These are phyloP conservation scores for Nectonema munidae DNA, from an alignment of 2,888 invertebrate species.

Conservation along the genomic window DNA sequence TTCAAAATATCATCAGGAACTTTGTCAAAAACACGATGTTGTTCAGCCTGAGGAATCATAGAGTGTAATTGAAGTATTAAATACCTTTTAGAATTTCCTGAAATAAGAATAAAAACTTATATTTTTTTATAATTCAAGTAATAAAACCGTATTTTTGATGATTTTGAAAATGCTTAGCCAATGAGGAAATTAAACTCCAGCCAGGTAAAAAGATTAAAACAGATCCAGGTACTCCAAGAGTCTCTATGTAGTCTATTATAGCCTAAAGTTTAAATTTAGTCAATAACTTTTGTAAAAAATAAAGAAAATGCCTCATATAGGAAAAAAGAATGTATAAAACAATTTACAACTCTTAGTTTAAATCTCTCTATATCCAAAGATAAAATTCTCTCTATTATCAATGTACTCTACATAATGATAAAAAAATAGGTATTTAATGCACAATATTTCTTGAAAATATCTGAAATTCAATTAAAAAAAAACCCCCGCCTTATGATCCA, in stretches of 20 bases:
- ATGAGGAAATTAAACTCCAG: slow-evolving; percentile 73
- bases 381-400: too few species aligned
- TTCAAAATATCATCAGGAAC: slow-evolving; percentile 52
- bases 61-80: slow-evolving; percentile 72
- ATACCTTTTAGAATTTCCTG: slow-evolving; percentile 31
- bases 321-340: too few species aligned
- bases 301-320: not conserved
- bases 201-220: slow-evolving; percentile 71
- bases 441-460: too few species aligned
- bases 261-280: slow-evolving; percentile 24
- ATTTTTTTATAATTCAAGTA: not conserved
- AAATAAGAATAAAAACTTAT: not conserved
- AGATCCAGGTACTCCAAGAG: slow-evolving; percentile 38
- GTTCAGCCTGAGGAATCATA: slow-evolving; percentile 73
- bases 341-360: too few species aligned
- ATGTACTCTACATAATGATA: too few species aligned
- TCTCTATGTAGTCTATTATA: slow-evolving; percentile 29
- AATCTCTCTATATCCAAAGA: too few species aligned
- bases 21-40: slow-evolving; percentile 52
- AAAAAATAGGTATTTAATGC: too few species aligned
- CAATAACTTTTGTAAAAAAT: not conserved
- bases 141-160: slow-evolving; percentile 34
- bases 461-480: too few species aligned
- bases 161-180: slow-evolving; percentile 48
- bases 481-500: too few species aligned